These are phyloP conservation scores for Ennomos quercinarius DNA, from an alignment of 2,888 invertebrate genomes.

Conservation along the genomic window DNA sequence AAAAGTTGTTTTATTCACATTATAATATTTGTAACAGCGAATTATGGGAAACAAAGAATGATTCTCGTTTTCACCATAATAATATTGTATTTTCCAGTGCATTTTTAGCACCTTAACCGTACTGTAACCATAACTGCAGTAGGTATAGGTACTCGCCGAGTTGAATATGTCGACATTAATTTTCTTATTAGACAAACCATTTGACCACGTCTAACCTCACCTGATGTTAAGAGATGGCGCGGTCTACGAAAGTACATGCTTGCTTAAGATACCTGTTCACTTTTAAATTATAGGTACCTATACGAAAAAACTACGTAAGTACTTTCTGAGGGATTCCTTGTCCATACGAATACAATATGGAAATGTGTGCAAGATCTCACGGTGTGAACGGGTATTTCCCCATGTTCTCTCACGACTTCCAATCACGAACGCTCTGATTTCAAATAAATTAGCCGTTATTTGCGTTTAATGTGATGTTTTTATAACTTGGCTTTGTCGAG, in stretches of 20 bases:
- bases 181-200: not conserved
- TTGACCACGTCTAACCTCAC: too few relatives aligned
- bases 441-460: constrained; percentile 28
- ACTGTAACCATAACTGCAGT: not conserved
- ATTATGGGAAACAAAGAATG: too few relatives aligned
- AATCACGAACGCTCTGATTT: constrained; percentile 25
- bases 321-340: too few relatives aligned
- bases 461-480: constrained; percentile 39
- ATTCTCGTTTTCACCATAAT: too few relatives aligned
- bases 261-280: too few relatives aligned
- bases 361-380: constrained; percentile 20
- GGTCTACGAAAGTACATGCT: too few relatives aligned
- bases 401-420: constrained; percentile 17
- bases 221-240: too few relatives aligned
- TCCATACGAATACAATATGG: not conserved
- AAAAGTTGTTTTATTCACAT: too few relatives aligned
- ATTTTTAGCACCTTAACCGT: too few relatives aligned
- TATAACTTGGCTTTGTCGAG: constrained; percentile 32
- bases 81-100: too few relatives aligned
- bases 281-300: too few relatives aligned
- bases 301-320: not conserved
- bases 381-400: constrained; percentile 15
- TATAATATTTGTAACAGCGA: too few relatives aligned
- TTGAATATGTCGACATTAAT: not conserved
- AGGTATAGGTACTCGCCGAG: not conserved